Percentiles rank a stretch among this genome's conserved stretches.
Evolutionary conservation across 2,113 vertebrate genomes (phyloP).

Genomic region (Lamprotornis superbus): DNA sequence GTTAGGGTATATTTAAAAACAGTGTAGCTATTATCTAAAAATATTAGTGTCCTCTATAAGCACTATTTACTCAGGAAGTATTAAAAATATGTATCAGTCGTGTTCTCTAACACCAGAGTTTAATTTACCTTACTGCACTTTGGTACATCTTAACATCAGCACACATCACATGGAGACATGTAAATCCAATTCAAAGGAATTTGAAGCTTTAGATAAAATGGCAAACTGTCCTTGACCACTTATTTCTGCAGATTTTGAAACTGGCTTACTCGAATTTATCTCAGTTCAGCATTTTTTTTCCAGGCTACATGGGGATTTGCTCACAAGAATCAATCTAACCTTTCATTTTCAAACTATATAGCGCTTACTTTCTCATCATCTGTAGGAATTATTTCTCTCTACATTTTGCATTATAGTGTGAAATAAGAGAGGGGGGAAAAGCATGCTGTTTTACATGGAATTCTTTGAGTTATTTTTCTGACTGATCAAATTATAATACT

Average conservation of each 20-base stretch:
- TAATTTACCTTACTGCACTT: not conserved
- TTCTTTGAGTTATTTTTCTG: not conserved
- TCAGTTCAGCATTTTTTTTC: not conserved
- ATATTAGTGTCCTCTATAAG: not conserved
- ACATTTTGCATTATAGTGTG: constrained; percentile 56
- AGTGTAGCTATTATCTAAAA: not conserved
- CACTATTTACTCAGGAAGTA: not conserved
- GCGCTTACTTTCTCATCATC: not conserved
- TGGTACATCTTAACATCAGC: not conserved
- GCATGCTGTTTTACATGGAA: not conserved
- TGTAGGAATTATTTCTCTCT: constrained; percentile 45
- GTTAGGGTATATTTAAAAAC: not conserved
- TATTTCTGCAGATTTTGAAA: not conserved
- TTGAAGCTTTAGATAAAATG: not conserved
- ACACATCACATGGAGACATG: not conserved
- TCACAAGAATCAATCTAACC: not conserved
- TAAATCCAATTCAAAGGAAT: not conserved
- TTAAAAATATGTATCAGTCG: not conserved
- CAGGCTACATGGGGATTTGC: not conserved
- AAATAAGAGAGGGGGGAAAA: not conserved
- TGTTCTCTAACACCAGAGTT: not conserved
- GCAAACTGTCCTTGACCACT: not conserved
- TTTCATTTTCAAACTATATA: not conserved
- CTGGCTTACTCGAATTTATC: not conserved
- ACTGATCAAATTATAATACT: not conserved